Conservation (phyloP, 1,140 invertebrate species). For the Zophobas morio region DNA sequence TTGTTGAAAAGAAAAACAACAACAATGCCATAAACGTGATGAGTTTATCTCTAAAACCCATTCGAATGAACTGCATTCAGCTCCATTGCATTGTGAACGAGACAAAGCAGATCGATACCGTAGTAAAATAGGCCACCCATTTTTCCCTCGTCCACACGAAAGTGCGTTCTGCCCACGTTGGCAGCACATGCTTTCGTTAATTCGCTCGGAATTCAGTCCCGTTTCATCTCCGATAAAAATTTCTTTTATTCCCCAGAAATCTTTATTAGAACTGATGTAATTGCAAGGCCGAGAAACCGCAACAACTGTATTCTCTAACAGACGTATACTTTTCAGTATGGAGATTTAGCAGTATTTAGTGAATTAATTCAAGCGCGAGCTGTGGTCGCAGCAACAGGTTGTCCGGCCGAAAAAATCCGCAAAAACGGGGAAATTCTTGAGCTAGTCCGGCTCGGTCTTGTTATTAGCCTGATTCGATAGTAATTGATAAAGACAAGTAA, state of each 20-base stretch:
- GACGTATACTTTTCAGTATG: not conserved
- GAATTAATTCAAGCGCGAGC: not conserved
- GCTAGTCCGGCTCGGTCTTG: not conserved
- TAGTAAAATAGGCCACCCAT: no score
- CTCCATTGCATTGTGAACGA: no score
- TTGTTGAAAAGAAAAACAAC: no score
- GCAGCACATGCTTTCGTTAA: not conserved
- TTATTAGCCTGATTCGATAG: slow-evolving; percentile 21
- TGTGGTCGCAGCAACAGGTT: slow-evolving; percentile 20
- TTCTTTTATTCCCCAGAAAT: slow-evolving; percentile 33
- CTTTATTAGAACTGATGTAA: slow-evolving; percentile 32
- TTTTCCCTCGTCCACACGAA: no score
- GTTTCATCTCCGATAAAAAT: slow-evolving; percentile 3
- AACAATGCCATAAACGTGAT: no score
- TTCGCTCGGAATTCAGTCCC: slow-evolving; percentile 28
- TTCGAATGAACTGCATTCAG: no score
- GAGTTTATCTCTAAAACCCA: no score
- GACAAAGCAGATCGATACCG: no score
- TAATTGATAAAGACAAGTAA: slow-evolving; percentile 11
- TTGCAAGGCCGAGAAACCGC: slow-evolving; percentile 40
- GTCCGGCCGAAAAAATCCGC: not conserved
- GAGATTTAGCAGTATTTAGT: not conserved
- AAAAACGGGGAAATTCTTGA: not conserved
- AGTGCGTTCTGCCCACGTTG: no score
- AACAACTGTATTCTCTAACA: slow-evolving; percentile 29